Evolutionary conservation across 2,113 vertebrate genomes (phyloP).

Genomic region (Colistium nudipinnis): DNA sequence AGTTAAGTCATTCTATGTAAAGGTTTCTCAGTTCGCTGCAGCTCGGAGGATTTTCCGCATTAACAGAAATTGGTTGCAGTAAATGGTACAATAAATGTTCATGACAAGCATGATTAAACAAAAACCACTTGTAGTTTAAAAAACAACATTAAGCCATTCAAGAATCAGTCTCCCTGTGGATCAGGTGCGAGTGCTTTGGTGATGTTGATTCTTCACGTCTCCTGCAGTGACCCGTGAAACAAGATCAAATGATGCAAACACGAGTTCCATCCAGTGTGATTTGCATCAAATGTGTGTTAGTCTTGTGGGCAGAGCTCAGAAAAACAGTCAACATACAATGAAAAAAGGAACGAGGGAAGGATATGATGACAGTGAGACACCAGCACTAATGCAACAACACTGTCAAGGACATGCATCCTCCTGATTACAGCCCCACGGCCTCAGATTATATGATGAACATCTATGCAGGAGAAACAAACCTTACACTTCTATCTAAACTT

Average conservation of each 20-base stretch:
- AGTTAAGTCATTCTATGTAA: not conserved
- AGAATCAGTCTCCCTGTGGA: not conserved
- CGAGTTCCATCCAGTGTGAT: not conserved
- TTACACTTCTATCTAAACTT: no score
- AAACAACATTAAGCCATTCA: not conserved
- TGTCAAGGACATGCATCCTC: not conserved
- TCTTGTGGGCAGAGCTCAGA: not conserved
- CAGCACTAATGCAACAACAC: no score
- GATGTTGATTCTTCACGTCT: not conserved
- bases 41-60: not conserved
- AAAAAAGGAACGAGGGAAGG: not conserved
- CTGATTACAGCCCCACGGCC: no score
- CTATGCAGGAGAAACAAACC: no score
- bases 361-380: conserved; percentile 7
- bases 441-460: no score
- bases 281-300: not conserved
- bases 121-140: not conserved
- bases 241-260: conserved; percentile 8
- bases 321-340: not conserved
- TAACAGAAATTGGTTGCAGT: not conserved
- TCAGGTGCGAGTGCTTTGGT: not conserved
- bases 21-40: not conserved
- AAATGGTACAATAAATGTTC: not conserved
- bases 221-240: conserved; percentile 23
- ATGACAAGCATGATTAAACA: not conserved